These are phyloP conservation scores for Polypedilum pembai DNA, from an alignment of 1,140 invertebrate species.

Conservation along the genomic window DNA sequence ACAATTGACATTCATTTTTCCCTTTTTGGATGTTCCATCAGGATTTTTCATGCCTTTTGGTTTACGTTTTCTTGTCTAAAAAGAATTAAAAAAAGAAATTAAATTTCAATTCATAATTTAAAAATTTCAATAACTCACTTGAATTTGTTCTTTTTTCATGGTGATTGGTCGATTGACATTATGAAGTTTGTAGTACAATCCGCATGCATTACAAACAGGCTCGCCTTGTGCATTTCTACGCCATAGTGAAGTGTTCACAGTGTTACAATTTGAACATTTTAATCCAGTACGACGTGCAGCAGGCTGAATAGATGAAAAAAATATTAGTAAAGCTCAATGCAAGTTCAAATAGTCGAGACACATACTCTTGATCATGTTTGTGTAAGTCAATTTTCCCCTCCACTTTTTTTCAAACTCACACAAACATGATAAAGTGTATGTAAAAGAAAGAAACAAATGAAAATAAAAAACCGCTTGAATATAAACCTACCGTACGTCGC, in stretches of 20 bases:
- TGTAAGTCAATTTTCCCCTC: too few relatives aligned
- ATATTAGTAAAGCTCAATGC: neutral
- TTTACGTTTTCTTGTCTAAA: slow-evolving; percentile 83
- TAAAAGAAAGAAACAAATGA: neutral
- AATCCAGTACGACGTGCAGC: slow-evolving; percentile 71
- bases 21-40: slow-evolving; percentile 29
- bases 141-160: slow-evolving; percentile 95
- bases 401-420: too few relatives aligned
- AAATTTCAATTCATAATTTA: neutral
- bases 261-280: slow-evolving; percentile 85
- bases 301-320: slow-evolving; percentile 46
- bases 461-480: slow-evolving; percentile 30
- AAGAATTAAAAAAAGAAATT: slow-evolving; percentile 34
- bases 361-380: neutral
- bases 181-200: slow-evolving; percentile 88
- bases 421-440: too few relatives aligned
- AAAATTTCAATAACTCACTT: slow-evolving; percentile 44
- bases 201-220: slow-evolving; percentile 91
- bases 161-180: slow-evolving; percentile 74
- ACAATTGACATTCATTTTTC: slow-evolving; percentile 31
- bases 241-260: slow-evolving; percentile 82
- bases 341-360: neutral
- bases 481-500: slow-evolving; percentile 58
- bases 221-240: slow-evolving; percentile 77
- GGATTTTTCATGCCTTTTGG: slow-evolving; percentile 61